These are phyloP conservation scores for Oceanodroma tethys DNA, from an alignment of 2,113 vertebrate species.

Conservation along the genomic window DNA sequence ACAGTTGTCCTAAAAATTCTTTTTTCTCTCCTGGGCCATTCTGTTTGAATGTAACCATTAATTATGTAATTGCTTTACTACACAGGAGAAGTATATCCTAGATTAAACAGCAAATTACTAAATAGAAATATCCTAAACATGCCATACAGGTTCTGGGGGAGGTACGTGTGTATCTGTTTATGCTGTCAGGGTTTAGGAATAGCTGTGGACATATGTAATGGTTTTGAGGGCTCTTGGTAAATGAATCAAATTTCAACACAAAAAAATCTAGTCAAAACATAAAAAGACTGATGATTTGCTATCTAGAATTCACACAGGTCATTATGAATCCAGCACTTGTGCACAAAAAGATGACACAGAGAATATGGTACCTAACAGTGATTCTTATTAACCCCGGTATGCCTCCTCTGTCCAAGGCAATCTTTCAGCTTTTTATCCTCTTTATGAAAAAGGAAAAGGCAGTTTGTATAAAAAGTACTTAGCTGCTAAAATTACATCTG, in stretches of 20 bases:
- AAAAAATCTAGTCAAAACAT: not conserved
- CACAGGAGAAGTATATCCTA: not conserved
- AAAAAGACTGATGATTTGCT: not conserved
- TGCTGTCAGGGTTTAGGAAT: not conserved
- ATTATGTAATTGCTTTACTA: slow-evolving; percentile 2
- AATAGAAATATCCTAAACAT: not conserved
- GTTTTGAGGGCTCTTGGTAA: not conserved
- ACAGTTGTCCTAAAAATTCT: slow-evolving; percentile 1
- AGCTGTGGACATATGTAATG: not conserved
- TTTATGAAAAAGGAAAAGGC: not conserved
- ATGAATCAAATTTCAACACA: not conserved
- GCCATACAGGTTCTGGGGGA: not conserved
- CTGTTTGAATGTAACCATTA: slow-evolving; percentile 3
- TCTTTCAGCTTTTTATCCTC: not conserved
- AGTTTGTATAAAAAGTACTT: not conserved
- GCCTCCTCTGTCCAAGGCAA: not conserved
- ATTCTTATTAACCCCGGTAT: not conserved
- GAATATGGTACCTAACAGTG: not conserved
- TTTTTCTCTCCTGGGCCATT: not conserved
- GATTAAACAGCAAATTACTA: not conserved
- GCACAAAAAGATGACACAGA: not conserved
- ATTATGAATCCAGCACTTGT: not conserved
- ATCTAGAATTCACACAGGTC: not conserved
- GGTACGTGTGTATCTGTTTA: not conserved
- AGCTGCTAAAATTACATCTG: not conserved